These are phyloP conservation scores for Paracentrotus lividus DNA, from an alignment of 53 echinoderm and acorn worm genomes.

Conservation along the genomic window DNA sequence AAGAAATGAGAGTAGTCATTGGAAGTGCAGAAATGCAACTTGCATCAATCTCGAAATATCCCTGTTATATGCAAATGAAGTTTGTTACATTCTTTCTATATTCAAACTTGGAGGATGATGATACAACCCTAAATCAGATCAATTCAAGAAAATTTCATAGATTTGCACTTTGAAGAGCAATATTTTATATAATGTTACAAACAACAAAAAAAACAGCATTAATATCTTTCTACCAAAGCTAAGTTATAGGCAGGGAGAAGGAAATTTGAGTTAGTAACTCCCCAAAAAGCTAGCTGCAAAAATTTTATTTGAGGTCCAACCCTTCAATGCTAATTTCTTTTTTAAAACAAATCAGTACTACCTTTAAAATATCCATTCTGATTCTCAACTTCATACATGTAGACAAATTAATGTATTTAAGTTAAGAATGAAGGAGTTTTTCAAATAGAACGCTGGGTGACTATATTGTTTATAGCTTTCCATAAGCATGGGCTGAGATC, in stretches of 20 bases:
- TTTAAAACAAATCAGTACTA: slow-evolving; percentile 2
- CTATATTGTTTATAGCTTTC: background rate
- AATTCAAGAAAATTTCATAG: background rate
- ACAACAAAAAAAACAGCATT: background rate
- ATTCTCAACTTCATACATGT: background rate
- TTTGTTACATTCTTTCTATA: background rate
- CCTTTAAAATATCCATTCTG: background rate
- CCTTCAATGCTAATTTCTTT: background rate
- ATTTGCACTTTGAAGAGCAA: background rate
- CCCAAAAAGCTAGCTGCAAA: background rate
- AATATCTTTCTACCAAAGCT: background rate
- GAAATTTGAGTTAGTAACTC: background rate
- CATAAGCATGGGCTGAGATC: background rate
- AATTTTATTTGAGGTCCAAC: background rate
- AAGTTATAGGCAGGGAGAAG: background rate
- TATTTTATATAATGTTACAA: too few species aligned
- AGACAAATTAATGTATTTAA: background rate
- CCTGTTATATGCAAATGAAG: background rate
- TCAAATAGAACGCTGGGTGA: background rate
- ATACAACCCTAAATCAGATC: background rate
- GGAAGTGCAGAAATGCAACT: background rate
- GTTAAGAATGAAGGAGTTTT: background rate
- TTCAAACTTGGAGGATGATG: too few species aligned
- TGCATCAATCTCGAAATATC: background rate
- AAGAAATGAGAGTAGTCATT: background rate